phyloP scores from a whole-genome alignment of 92 coral and sea anemone genomes.

The Nematostella vectensis region DNA sequence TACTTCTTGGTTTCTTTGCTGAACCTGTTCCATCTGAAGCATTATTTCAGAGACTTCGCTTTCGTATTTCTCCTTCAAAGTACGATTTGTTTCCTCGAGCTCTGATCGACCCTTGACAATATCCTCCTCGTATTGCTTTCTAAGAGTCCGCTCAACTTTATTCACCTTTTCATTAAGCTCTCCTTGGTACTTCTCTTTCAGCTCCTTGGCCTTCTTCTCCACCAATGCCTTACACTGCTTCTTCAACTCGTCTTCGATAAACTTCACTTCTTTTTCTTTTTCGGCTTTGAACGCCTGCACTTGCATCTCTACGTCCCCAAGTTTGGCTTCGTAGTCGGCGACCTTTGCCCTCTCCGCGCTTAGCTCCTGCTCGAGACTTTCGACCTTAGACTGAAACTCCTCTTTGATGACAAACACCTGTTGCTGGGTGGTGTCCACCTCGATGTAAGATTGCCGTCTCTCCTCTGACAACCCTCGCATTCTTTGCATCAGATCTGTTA shows the following conservation, averaged over 20 bases:
- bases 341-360: conserved; percentile 66
- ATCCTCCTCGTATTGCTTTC: conserved; percentile 77
- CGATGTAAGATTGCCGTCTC: conserved; percentile 74
- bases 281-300: conserved; percentile 72
- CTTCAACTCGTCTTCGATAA: conserved; percentile 74
- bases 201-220: conserved; percentile 74
- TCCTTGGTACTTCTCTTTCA: conserved; percentile 83
- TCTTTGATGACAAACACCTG: conserved; percentile 79
- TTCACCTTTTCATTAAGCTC: conserved; percentile 85
- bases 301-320: conserved; percentile 76
- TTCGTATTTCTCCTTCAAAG: conserved; percentile 87
- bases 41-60: conserved; percentile 77
- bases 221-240: conserved; percentile 67
- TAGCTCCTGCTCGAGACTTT: conserved; percentile 66
- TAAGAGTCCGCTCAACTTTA: conserved; percentile 70
- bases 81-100: conserved; percentile 74
- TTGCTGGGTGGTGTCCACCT: conserved; percentile 77
- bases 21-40: conserved; percentile 87
- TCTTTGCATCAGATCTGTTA: conserved; percentile 65
- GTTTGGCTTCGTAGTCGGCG: conserved; percentile 53
- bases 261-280: conserved; percentile 73
- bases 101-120: conserved; percentile 70
- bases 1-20: conserved; percentile 81
- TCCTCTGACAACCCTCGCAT: conserved; percentile 76
- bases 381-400: conserved; percentile 66